Percentiles rank a stretch among this genome's conserved stretches.
Conservation (phyloP, 2,888 invertebrate species). For the Volucella bombylans region DNA sequence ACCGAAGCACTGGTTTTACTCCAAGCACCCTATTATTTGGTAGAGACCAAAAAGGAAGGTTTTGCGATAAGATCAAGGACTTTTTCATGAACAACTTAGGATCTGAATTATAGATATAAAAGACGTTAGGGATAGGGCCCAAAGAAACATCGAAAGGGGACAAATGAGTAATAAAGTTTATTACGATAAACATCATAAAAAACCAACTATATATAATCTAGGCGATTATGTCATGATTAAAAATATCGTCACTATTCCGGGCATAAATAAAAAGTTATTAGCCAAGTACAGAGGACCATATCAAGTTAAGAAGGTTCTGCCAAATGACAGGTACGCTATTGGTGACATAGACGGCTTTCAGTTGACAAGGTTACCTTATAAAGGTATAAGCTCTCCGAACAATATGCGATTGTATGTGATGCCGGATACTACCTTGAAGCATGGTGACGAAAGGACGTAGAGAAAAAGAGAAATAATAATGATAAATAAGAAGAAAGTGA, state of each 20-base stretch:
- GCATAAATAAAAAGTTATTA: constrained; percentile 50
- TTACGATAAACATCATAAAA: constrained; percentile 50
- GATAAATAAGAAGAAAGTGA: too few relatives aligned
- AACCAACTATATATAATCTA: constrained; percentile 28
- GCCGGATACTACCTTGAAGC: too few relatives aligned
- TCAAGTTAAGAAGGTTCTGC: constrained; percentile 35
- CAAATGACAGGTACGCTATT: too few relatives aligned
- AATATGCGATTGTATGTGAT: too few relatives aligned
- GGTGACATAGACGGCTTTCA: too few relatives aligned
- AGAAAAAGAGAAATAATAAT: too few relatives aligned
- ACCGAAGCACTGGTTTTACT: constrained; percentile 36
- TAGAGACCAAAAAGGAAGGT: constrained; percentile 13
- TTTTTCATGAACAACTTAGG: constrained; percentile 34
- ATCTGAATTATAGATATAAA: constrained; percentile 6
- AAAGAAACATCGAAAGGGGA: constrained; percentile 1
- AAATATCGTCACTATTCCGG: constrained; percentile 42
- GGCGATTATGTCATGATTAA: constrained; percentile 69
- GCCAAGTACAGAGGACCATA: constrained; percentile 47
- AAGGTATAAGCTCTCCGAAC: too few relatives aligned
- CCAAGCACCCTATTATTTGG: constrained; percentile 25
- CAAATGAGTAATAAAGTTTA: constrained; percentile 31
- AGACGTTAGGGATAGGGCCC: constrained; percentile 6
- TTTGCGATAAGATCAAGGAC: constrained; percentile 66
- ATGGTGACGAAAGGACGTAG: too few relatives aligned
- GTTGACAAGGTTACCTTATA: too few relatives aligned